Evolutionary conservation across 2,888 invertebrate species (phyloP).

Genomic region (Agrochola lota): DNA sequence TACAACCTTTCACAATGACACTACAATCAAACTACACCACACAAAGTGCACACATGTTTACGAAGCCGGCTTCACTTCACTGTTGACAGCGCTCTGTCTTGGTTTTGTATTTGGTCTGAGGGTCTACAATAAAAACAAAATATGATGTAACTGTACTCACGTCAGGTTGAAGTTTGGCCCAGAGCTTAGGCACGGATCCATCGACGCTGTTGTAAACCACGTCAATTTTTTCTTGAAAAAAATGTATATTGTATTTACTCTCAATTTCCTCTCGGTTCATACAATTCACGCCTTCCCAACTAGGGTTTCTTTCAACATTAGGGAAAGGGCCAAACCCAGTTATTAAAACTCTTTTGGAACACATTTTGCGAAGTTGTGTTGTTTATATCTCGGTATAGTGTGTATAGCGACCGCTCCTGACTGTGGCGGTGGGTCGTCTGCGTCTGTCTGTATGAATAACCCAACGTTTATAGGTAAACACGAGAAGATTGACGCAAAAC

Average conservation of each 20-base stretch:
- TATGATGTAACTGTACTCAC: conserved; percentile 34
- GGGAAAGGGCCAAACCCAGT: conserved; percentile 96
- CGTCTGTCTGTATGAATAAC: background rate
- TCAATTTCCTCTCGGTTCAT: conserved; percentile 85
- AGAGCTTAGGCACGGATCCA: conserved; percentile 28
- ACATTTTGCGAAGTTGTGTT: conserved; percentile 17
- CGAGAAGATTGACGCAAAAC: conserved; percentile 9
- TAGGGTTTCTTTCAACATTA: conserved; percentile 93
- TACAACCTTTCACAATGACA: too few relatives aligned
- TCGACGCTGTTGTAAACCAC: conserved; percentile 34
- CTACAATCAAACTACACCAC: too few relatives aligned
- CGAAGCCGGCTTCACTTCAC: too few relatives aligned
- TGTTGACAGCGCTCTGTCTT: too few relatives aligned
- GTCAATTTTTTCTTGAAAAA: conserved; percentile 31
- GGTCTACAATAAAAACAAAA: background rate
- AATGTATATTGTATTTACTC: conserved; percentile 20
- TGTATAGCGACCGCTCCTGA: background rate
- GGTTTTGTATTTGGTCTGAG: too few relatives aligned
- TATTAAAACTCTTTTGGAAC: conserved; percentile 85
- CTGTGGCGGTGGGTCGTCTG: background rate
- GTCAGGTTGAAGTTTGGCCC: conserved; percentile 40
- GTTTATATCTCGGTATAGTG: too few relatives aligned
- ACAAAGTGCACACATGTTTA: too few relatives aligned
- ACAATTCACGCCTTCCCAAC: conserved; percentile 94
- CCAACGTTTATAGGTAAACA: background rate